Evolutionary conservation across 2,797 vertebrate species (phyloP).

Genomic region (Lithobates sylvaticus): DNA sequence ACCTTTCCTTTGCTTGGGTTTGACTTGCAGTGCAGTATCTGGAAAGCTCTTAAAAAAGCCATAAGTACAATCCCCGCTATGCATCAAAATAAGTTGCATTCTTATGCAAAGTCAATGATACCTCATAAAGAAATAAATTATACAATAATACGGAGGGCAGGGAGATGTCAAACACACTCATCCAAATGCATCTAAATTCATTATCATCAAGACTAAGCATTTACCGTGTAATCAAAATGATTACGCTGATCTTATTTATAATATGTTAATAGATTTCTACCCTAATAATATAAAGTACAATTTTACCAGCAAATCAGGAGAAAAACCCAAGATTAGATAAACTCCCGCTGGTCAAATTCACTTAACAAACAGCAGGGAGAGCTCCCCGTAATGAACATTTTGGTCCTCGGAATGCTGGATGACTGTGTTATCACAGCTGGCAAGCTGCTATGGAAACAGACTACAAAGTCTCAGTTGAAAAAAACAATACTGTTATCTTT

Average conservation of each 20-base stretch:
- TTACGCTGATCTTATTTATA: slow-evolving; percentile 53
- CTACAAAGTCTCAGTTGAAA: slow-evolving; percentile 53
- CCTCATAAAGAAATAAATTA: slow-evolving; percentile 31
- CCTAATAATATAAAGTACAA: slow-evolving; percentile 52
- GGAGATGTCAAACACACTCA: slow-evolving; percentile 16
- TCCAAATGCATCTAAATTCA: slow-evolving; percentile 36
- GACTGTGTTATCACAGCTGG: slow-evolving; percentile 56
- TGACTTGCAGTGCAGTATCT: too few relatives aligned
- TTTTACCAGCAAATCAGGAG: slow-evolving; percentile 45
- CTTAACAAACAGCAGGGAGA: slow-evolving; percentile 60
- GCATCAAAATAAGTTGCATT: not conserved
- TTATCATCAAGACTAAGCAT: slow-evolving; percentile 41
- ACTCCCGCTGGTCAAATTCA: slow-evolving; percentile 56
- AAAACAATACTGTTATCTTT: slow-evolving; percentile 59
- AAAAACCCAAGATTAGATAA: slow-evolving; percentile 55
- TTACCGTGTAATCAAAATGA: slow-evolving; percentile 50
- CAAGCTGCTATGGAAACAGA: slow-evolving; percentile 54
- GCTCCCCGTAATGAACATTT: slow-evolving; percentile 56
- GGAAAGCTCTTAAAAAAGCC: too few relatives aligned
- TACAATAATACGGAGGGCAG: slow-evolving; percentile 28
- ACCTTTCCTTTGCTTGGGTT: too few relatives aligned
- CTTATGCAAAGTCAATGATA: slow-evolving; percentile 30
- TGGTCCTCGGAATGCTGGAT: slow-evolving; percentile 42
- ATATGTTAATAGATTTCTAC: slow-evolving; percentile 54
- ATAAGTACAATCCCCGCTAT: too few relatives aligned